Conservation (phyloP, 2,113 vertebrate genomes). For the Lepidothrix coronata region DNA sequence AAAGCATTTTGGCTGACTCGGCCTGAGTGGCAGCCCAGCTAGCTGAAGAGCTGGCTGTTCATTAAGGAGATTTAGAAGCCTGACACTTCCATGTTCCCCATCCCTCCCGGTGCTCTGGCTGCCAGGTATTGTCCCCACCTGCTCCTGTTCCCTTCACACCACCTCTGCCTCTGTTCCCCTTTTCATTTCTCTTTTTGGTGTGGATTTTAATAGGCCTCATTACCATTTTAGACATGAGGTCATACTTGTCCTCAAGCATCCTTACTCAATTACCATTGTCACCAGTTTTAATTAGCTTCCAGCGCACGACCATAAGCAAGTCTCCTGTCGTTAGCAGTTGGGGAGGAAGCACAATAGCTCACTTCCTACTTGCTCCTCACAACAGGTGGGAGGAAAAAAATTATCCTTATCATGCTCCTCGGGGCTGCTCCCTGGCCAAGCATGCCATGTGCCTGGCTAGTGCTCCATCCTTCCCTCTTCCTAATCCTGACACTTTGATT, state of each 20-base stretch:
- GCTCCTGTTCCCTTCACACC: neutral
- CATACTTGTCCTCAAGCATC: slow-evolving; percentile 60
- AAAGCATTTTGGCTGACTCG: neutral
- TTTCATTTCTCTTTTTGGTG: slow-evolving; percentile 12
- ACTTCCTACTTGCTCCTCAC: neutral
- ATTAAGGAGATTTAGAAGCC: neutral
- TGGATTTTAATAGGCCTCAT: slow-evolving; percentile 55
- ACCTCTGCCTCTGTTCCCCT: slow-evolving; percentile 19
- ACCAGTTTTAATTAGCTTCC: slow-evolving; percentile 58
- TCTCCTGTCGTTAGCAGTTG: neutral
- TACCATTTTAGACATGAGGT: slow-evolving; percentile 70
- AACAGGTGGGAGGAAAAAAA: neutral
- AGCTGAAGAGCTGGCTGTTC: neutral
- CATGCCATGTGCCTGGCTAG: rapidly evolving
- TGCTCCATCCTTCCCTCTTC: neutral
- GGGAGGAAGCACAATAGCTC: neutral
- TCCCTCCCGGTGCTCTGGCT: neutral
- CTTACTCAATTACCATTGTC: slow-evolving; percentile 59
- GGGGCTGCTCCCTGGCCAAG: neutral
- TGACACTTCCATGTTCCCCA: neutral
- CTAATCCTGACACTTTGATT: neutral
- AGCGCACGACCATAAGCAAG: slow-evolving; percentile 3
- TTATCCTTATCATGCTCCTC: neutral
- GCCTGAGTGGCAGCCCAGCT: neutral
- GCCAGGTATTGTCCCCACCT: neutral